Conservation (phyloP, 2,113 vertebrate species). For the Scophthalmus maximus region DNA sequence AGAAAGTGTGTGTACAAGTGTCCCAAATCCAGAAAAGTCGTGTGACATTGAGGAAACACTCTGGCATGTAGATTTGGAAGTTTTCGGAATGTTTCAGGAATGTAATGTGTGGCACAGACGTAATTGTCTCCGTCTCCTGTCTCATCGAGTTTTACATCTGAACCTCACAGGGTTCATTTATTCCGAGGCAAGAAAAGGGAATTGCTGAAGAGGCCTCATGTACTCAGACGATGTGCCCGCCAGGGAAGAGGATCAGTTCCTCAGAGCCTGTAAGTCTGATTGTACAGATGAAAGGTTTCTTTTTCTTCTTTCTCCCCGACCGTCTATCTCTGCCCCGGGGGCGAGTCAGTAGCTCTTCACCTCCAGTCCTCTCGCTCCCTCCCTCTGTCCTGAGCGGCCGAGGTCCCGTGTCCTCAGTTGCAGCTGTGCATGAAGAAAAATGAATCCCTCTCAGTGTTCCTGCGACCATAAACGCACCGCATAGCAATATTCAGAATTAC, state of each 20-base stretch:
- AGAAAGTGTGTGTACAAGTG: neutral
- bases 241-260: constrained; percentile 63
- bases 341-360: constrained; percentile 64
- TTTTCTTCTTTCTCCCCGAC: constrained; percentile 31
- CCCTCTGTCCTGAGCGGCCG: constrained; percentile 11
- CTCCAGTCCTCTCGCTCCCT: constrained; percentile 31
- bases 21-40: neutral
- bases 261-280: constrained; percentile 59
- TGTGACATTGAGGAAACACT: neutral
- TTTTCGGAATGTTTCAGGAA: no score
- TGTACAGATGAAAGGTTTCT: constrained; percentile 75
- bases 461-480: neutral
- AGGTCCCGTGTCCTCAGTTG: constrained; percentile 10
- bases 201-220: constrained; percentile 47
- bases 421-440: neutral
- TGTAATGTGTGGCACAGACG: neutral
- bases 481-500: constrained; percentile 2
- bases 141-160: constrained; percentile 4
- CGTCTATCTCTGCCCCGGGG: constrained; percentile 60
- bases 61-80: neutral
- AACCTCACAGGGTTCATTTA: constrained; percentile 39
- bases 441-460: neutral
- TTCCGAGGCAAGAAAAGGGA: constrained; percentile 36
- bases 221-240: constrained; percentile 53
- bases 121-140: neutral